These are phyloP conservation scores for Tenthredo notha DNA, from an alignment of 2,888 invertebrate species.

Conservation along the genomic window DNA sequence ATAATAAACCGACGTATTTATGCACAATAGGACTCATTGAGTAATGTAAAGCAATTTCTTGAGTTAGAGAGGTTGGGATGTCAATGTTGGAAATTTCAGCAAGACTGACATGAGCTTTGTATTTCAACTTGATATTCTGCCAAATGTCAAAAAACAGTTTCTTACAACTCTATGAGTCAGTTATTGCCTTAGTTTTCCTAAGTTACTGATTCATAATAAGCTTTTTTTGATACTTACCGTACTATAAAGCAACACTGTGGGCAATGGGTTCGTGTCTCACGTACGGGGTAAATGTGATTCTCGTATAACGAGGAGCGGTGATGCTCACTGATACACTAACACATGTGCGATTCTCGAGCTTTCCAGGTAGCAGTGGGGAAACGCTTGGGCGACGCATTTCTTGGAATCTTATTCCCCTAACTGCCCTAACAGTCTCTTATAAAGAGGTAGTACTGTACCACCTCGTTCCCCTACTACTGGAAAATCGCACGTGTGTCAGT, in stretches of 20 bases:
- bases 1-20: no score
- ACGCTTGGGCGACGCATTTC: slow-evolving; percentile 3
- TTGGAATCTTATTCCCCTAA: neutral
- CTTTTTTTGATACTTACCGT: slow-evolving; percentile 5
- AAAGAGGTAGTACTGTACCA: neutral
- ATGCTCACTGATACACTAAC: neutral
- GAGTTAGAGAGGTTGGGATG: no score
- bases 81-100: no score
- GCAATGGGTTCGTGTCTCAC: neutral
- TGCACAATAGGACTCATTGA: no score
- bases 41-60: no score
- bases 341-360: slow-evolving; percentile 2
- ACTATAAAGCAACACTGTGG: neutral
- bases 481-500: no score
- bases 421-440: neutral
- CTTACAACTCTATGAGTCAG: no score
- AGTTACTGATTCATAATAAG: neutral
- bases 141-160: no score
- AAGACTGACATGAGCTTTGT: no score
- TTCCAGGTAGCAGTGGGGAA: neutral
- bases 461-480: no score
- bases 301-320: neutral
- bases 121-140: no score
- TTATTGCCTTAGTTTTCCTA: no score
- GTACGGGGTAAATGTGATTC: neutral